Conservation (phyloP, 2,797 vertebrate genomes). For the Phataginus tetradactyla region DNA sequence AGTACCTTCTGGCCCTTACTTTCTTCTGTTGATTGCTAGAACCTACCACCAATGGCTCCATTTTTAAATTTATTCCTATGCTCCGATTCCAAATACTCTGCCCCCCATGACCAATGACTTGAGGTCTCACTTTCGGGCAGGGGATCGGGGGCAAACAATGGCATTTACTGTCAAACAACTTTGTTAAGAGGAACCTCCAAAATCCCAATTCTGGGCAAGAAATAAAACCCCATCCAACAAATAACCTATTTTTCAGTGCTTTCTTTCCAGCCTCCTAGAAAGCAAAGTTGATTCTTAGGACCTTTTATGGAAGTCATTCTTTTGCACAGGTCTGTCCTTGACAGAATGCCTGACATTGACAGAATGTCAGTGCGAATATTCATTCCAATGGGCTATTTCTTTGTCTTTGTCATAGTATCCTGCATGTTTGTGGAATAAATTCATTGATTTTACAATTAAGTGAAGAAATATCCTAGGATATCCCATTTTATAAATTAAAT, state of each 20-base stretch:
- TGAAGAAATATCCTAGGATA: background rate
- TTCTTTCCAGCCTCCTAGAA: background rate
- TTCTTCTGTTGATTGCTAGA: background rate
- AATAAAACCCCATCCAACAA: constrained; percentile 14
- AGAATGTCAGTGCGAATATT: background rate
- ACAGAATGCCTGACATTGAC: background rate
- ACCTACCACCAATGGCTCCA: background rate
- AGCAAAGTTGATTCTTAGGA: background rate
- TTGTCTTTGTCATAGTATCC: background rate
- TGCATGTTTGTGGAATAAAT: background rate
- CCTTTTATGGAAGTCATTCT: background rate
- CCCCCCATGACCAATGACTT: background rate
- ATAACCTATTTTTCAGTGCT: background rate
- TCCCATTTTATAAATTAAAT: background rate
- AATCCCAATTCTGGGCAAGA: background rate
- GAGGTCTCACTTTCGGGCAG: background rate
- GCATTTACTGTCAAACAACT: background rate
- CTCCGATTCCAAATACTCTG: background rate
- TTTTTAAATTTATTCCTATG: background rate
- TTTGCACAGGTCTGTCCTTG: background rate
- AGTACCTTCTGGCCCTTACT: background rate
- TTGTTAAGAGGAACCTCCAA: constrained; percentile 16
- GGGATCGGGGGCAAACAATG: background rate
- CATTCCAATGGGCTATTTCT: background rate
- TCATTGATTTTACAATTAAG: background rate